Conservation (phyloP, 2,888 invertebrate species). For the Volucella bombylans region DNA sequence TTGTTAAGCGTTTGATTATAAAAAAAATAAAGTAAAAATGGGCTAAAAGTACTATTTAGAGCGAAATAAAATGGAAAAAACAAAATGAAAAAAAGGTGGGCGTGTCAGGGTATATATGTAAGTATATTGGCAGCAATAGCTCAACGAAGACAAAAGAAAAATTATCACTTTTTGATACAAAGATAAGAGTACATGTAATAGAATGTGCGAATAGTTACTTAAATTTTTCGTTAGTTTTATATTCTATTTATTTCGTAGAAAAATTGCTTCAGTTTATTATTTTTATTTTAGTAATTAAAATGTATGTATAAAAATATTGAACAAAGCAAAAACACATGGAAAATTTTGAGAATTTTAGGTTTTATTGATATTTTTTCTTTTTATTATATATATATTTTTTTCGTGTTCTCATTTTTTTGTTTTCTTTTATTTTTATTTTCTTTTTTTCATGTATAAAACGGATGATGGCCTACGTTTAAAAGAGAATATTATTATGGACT, state of each 20-base stretch:
- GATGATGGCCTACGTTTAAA: slow-evolving; percentile 73
- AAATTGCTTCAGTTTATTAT: slow-evolving; percentile 1
- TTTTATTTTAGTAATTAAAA: slow-evolving; percentile 2
- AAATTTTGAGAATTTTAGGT: slow-evolving; percentile 68
- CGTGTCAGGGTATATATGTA: slow-evolving; percentile 43
- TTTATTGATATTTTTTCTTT: slow-evolving; percentile 64
- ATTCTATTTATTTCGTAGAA: slow-evolving; percentile 15
- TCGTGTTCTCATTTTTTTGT: slow-evolving; percentile 13
- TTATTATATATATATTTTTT: slow-evolving; percentile 9
- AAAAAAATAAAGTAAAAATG: slow-evolving; percentile 17
- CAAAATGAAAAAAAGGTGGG: slow-evolving; percentile 31
- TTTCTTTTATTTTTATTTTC: slow-evolving; percentile 21
- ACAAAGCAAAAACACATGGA: slow-evolving; percentile 71
- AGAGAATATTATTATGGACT: slow-evolving; percentile 73
- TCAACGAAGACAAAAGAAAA: slow-evolving; percentile 48
- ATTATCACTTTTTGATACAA: slow-evolving; percentile 36
- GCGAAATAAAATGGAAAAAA: slow-evolving; percentile 14
- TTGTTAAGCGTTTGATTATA: slow-evolving; percentile 63
- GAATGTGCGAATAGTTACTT: slow-evolving; percentile 29
- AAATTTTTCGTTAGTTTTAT: slow-evolving; percentile 9
- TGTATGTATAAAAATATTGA: slow-evolving; percentile 27
- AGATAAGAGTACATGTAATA: not conserved
- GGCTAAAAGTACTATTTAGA: slow-evolving; percentile 14
- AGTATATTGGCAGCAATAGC: slow-evolving; percentile 30
- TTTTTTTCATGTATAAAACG: slow-evolving; percentile 70